Percentiles rank a stretch among this genome's conserved stretches.
These are phyloP conservation scores for Hyles euphorbiae DNA, from an alignment of 1,140 invertebrate genomes.

Conservation along the genomic window DNA sequence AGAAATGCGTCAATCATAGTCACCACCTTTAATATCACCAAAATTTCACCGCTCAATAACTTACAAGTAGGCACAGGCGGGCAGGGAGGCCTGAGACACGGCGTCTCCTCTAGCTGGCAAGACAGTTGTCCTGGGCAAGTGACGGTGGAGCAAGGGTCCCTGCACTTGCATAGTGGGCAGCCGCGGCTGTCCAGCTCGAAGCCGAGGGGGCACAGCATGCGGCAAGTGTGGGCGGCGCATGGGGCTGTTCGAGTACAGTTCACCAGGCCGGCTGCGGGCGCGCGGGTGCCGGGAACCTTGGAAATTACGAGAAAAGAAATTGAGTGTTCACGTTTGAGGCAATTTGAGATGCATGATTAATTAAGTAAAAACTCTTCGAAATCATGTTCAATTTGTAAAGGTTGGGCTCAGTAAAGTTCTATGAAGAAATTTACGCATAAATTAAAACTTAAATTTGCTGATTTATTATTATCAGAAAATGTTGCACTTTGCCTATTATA, in stretches of 20 bases:
- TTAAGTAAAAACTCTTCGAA: no score
- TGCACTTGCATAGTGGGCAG: slow-evolving; percentile 87
- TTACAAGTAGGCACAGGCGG: slow-evolving; percentile 89
- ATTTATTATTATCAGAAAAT: no score
- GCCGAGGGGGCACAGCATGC: slow-evolving; percentile 92
- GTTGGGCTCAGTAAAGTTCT: no score
- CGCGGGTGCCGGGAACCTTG: slow-evolving; percentile 82
- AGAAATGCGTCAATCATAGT: no score
- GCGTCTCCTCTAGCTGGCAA: slow-evolving; percentile 87
- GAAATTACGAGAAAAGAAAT: no score
- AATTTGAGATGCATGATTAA: no score
- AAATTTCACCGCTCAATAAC: slow-evolving; percentile 23
- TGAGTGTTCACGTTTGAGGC: no score
- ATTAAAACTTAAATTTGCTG: no score
- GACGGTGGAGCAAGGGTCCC: slow-evolving; percentile 85
- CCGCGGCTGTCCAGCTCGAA: slow-evolving; percentile 84
- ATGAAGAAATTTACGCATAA: no score
- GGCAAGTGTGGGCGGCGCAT: slow-evolving; percentile 87
- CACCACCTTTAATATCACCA: no score
- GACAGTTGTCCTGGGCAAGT: slow-evolving; percentile 84
- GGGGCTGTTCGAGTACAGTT: slow-evolving; percentile 83
- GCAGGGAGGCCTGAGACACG: slow-evolving; percentile 85
- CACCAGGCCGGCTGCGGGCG: slow-evolving; percentile 77
- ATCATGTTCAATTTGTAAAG: no score
- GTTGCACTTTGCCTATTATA: no score